These are phyloP conservation scores for Apistogramma diplotaenia DNA, from an alignment of 2,113 vertebrate species.

Conservation along the genomic window DNA sequence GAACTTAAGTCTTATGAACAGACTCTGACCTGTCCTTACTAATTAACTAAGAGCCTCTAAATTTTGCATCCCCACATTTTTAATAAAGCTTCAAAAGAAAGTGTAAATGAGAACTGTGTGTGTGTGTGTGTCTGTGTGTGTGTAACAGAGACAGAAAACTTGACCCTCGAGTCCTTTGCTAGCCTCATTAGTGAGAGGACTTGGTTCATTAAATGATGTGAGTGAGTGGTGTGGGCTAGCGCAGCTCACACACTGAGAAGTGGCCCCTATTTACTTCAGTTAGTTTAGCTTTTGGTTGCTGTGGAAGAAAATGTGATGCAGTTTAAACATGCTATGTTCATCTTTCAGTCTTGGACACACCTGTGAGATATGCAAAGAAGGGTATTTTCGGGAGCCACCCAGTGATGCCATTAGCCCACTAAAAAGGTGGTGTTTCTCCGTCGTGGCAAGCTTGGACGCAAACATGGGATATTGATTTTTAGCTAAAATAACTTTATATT, in stretches of 20 bases:
- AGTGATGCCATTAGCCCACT: background rate
- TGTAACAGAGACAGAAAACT: slow-evolving; percentile 5
- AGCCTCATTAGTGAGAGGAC: slow-evolving; percentile 69
- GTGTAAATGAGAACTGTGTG: slow-evolving; percentile 6
- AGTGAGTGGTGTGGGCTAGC: slow-evolving; percentile 24
- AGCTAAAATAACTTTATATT: background rate
- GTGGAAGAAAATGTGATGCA: background rate
- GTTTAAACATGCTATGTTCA: background rate
- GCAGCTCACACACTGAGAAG: slow-evolving; percentile 47
- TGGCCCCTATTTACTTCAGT: slow-evolving; percentile 7
- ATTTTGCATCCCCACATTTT: slow-evolving; percentile 11
- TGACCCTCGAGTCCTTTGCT: slow-evolving; percentile 59
- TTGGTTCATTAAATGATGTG: slow-evolving; percentile 69
- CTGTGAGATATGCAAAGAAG: background rate
- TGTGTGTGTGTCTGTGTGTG: slow-evolving; percentile 2
- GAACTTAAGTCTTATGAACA: slow-evolving; percentile 52
- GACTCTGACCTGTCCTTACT: slow-evolving; percentile 39
- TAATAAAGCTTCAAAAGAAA: slow-evolving; percentile 29
- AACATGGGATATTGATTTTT: background rate
- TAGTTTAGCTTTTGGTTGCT: slow-evolving; percentile 6
- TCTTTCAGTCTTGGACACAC: background rate
- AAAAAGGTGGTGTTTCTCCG: background rate
- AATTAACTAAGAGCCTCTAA: slow-evolving; percentile 55
- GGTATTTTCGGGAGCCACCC: background rate
- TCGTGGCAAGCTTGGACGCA: background rate